Base-by-base conservation (phyloP, 2,888 invertebrate species). In the Drosophila phalerata region DNA sequence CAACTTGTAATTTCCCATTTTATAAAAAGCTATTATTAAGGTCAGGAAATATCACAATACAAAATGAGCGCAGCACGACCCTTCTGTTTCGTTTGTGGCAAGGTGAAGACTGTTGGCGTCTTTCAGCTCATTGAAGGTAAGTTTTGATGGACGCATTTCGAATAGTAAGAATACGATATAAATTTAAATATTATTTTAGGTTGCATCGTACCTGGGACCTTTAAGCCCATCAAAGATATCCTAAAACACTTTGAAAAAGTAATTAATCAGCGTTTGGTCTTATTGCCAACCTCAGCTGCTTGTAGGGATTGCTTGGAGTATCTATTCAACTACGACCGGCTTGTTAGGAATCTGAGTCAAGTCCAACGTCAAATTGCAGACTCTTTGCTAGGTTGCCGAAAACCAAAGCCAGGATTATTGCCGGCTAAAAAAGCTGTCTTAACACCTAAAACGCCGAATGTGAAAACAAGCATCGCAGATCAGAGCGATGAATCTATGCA, bases 221-320 rank as follows among this genome's bases (percentile, higher is more conserved):
- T 84, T 17, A 84, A 84, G 58, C 83, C 83, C 2, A 84, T 84
- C 1, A 84, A 84, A 49, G 83, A 87, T 34, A 84, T 84, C 25
- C 13, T 84, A 0, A 84, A 84, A 51, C 82, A 87, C 34, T 84
- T 84, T 47, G 83, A 84, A 28, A 84, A 82, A 45, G 77, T 84
- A 11, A 87, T 84, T 11, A 80, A 88, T 38, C 84, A 83, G 42
- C 80, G 80, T 2, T 55, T 84, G 60, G 83, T 78, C 0, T 28
- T 84, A 8, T 58, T 51, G 6, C 80, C 88, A n/a, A 82, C 53
- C 3, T 88, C 88, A 0, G 30, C 76, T 2, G 88, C 85, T 5
- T 85, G 88, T 32, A 61, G 76, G 8, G 84, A 88, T 48, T 88
- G 84, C 37, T 53, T 88, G 38, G 88, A 84, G 56, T 88, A 88